phyloP scores from a whole-genome alignment of 92 coral and sea anemone genomes.

The Palythoa grandis region DNA sequence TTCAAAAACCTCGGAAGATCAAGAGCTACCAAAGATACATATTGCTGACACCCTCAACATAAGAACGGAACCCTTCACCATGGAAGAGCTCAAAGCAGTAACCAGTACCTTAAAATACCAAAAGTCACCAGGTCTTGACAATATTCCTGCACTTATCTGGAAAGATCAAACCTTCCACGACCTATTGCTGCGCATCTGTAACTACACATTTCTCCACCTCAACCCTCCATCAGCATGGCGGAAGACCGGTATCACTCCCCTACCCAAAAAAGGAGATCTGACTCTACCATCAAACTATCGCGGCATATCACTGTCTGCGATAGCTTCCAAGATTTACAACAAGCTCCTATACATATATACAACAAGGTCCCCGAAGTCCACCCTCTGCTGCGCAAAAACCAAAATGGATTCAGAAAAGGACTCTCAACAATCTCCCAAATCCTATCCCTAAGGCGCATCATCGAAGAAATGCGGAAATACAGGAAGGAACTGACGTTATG shows the following conservation, averaged over 20 bases:
- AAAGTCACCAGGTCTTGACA: conserved; percentile 47
- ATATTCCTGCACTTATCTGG: conserved; percentile 56
- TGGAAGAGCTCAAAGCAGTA: conserved; percentile 43
- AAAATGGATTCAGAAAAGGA: conserved; percentile 36
- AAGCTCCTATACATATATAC: too few relatives aligned
- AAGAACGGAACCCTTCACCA: conserved; percentile 48
- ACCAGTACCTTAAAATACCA: conserved; percentile 1
- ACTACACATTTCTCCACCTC: conserved; percentile 43
- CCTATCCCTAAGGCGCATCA: not conserved
- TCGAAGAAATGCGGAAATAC: not conserved
- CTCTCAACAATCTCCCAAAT: conserved; percentile 38
- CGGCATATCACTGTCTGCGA: conserved; percentile 39
- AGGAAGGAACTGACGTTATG: conserved; percentile 44
- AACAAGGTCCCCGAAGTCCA: too few relatives aligned
- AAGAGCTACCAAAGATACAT: conserved; percentile 33
- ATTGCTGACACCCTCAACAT: conserved; percentile 53
- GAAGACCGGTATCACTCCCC: conserved; percentile 48
- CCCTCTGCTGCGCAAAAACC: not conserved
- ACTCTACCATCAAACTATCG: conserved; percentile 45
- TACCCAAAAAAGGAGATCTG: conserved; percentile 58
- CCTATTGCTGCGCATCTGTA: conserved; percentile 52
- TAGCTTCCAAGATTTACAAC: conserved; percentile 61
- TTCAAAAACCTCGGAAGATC: conserved; percentile 38
- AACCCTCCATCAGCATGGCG: conserved; percentile 56
- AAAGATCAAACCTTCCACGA: conserved; percentile 52